Conservation (phyloP, 2,888 invertebrate genomes). For the Aplocera efformata region DNA sequence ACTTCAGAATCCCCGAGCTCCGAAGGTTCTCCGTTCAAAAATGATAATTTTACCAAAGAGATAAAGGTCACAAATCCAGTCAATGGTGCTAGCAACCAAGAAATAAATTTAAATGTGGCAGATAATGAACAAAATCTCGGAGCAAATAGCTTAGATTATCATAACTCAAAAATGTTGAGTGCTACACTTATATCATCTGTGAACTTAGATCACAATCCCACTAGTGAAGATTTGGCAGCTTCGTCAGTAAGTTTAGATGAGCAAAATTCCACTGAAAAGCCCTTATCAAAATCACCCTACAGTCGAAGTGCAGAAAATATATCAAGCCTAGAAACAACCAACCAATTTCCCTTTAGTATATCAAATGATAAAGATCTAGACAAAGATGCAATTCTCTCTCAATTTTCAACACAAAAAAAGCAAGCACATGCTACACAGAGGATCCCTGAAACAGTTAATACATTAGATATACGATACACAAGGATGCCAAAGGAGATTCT, state of each 20-base stretch:
- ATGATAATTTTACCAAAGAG: slow-evolving; percentile 33
- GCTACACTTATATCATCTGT: slow-evolving; percentile 3
- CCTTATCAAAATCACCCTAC: slow-evolving; percentile 40
- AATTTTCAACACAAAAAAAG: slow-evolving; percentile 55
- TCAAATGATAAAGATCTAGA: slow-evolving; percentile 47
- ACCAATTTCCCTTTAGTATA: slow-evolving; percentile 26
- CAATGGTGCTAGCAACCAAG: slow-evolving; percentile 16
- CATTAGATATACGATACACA: slow-evolving; percentile 44
- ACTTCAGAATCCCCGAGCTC: slow-evolving; percentile 27
- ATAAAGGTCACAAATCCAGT: slow-evolving; percentile 16
- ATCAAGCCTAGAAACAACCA: slow-evolving; percentile 33
- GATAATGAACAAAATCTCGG: slow-evolving; percentile 2
- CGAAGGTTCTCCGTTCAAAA: slow-evolving; percentile 29
- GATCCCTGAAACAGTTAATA: slow-evolving; percentile 46
- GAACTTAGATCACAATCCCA: neutral
- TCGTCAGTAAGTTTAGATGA: slow-evolving; percentile 34
- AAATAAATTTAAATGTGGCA: slow-evolving; percentile 1
- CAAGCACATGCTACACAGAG: slow-evolving; percentile 58
- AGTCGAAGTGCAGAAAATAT: slow-evolving; percentile 68
- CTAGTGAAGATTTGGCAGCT: neutral
- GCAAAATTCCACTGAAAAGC: slow-evolving; percentile 30
- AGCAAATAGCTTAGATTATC: no score
- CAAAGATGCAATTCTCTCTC: slow-evolving; percentile 53
- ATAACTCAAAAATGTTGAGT: no score
- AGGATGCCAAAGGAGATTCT: slow-evolving; percentile 64